Conservation (phyloP, 2,888 invertebrate species). For the Priocnemis perturbator region DNA sequence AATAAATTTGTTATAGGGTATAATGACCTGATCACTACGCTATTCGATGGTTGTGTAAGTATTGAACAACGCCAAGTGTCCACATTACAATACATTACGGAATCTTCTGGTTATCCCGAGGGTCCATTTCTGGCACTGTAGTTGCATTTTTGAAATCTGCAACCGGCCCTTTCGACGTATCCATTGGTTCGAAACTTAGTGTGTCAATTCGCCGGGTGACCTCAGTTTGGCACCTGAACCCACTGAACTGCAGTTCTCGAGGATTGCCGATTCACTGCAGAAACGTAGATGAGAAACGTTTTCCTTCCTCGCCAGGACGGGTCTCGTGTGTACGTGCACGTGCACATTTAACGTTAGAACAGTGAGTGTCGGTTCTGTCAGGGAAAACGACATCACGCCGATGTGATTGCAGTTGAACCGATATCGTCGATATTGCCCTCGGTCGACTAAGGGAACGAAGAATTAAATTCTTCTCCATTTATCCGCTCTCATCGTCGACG, state of each 20-base stretch:
- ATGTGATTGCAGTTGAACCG: no score
- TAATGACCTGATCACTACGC: neutral
- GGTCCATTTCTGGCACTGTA: conserved; percentile 35
- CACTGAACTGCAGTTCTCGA: conserved; percentile 57
- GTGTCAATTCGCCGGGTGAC: conserved; percentile 52
- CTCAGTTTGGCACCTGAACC: conserved; percentile 57
- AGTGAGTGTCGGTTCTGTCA: neutral
- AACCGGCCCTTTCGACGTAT: conserved; percentile 29
- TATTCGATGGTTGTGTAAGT: neutral
- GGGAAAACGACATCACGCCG: neutral
- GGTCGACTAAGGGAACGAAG: neutral
- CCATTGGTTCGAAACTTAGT: conserved; percentile 45
- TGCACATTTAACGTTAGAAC: neutral
- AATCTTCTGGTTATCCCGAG: neutral
- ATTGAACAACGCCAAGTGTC: neutral
- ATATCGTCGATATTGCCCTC: no score
- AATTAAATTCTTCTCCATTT: neutral
- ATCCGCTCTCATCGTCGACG: neutral
- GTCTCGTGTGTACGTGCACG: neutral
- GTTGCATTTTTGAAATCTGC: conserved; percentile 57
- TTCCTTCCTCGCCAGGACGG: conserved; percentile 19
- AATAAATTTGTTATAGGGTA: neutral
- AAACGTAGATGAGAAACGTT: conserved; percentile 26
- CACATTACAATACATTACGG: conserved; percentile 8
- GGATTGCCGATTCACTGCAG: conserved; percentile 66